Evolutionary conservation across 1,140 invertebrate genomes (phyloP).

Genomic region (Macrobrachium nipponense): DNA sequence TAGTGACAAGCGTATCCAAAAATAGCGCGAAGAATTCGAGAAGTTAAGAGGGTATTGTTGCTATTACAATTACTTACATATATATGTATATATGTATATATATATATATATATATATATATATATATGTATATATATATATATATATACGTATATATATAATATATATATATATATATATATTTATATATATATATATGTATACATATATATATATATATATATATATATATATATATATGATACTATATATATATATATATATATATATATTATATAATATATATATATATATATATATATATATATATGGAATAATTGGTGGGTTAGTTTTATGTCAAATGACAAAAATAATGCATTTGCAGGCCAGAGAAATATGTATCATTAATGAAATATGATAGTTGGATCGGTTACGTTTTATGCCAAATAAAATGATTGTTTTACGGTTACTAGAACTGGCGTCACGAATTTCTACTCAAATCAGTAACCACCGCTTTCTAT

Average conservation of each 20-base stretch:
- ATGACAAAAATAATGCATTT: too few species aligned
- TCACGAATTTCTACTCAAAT: too few species aligned
- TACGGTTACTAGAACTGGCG: too few species aligned
- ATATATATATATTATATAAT: conserved; percentile 6
- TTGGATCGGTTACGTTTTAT: too few species aligned
- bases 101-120: conserved; percentile 17
- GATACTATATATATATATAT: conserved; percentile 12
- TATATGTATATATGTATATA: conserved; percentile 11
- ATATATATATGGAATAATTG: not conserved
- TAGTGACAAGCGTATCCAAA: too few species aligned
- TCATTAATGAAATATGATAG: too few species aligned
- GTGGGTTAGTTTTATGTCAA: too few species aligned
- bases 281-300: not conserved
- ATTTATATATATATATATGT: conserved; percentile 4
- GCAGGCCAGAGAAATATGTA: too few species aligned
- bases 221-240: conserved; percentile 9
- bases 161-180: conserved; percentile 2
- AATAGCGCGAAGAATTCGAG: too few species aligned
- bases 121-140: conserved; percentile 2
- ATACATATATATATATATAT: not conserved
- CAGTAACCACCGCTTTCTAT: too few species aligned
- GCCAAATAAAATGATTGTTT: too few species aligned
- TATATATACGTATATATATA: not conserved
- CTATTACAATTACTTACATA: not conserved
- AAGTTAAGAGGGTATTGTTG: too few species aligned